A percentile compares a stretch with the other conserved stretches of the same genome.
phyloP scores from a whole-genome alignment of 2,888 invertebrate genomes.

The Caenorhabditis becei region DNA sequence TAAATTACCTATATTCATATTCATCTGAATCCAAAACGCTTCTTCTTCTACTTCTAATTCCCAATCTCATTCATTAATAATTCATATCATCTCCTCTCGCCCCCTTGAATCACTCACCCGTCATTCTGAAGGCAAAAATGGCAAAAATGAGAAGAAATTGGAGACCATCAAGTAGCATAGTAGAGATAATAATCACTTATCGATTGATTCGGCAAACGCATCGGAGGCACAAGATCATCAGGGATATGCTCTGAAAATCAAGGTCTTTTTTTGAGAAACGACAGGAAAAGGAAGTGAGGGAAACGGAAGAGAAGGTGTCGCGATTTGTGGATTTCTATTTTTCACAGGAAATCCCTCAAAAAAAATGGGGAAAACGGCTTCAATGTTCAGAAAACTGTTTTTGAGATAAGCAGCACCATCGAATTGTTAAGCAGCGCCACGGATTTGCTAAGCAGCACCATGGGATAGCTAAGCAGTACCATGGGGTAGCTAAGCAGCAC shows the following conservation, averaged over 20 bases:
- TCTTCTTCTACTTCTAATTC: background rate
- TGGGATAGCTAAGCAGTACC: too few species aligned
- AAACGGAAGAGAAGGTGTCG: background rate
- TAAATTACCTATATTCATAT: background rate
- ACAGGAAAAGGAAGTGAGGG: background rate
- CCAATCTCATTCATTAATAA: slow-evolving; percentile 5
- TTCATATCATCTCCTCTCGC: too few species aligned
- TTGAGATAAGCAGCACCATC: background rate
- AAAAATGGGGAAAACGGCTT: background rate
- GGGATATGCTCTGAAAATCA: background rate
- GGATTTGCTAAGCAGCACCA: background rate
- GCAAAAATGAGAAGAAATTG: slow-evolving; percentile 6
- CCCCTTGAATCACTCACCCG: slow-evolving; percentile 17
- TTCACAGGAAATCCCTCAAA: background rate
- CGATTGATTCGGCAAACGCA: background rate
- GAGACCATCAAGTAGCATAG: slow-evolving; percentile 40
- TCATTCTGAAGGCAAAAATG: slow-evolving; percentile 6
- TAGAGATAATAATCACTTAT: background rate
- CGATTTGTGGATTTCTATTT: background rate
- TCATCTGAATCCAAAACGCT: background rate
- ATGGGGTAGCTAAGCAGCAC: background rate
- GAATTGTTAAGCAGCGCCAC: too few species aligned
- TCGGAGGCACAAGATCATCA: slow-evolving; percentile 8
- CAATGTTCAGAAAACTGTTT: background rate
- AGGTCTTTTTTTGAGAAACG: background rate